Evolutionary conservation across 2,113 vertebrate genomes (phyloP), one percentile per base, ranked within the genome.

Genomic region (Microtus pennsylvanicus): DNA sequence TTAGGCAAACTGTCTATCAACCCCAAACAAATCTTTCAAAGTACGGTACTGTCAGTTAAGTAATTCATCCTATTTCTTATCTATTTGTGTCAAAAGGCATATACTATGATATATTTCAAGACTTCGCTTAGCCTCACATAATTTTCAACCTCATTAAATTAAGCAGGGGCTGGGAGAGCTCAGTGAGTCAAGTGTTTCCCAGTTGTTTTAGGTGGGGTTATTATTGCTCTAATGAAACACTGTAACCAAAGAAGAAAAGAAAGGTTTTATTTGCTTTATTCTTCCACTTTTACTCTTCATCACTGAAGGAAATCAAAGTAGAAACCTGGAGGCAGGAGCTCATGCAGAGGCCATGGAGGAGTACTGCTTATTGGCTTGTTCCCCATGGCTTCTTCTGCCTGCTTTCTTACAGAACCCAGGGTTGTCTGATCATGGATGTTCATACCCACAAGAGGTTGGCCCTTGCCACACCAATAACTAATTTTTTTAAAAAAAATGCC

Each of bases 1-100:
- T 90, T 95, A 88, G 95, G 91, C 12, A 93, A 69, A 94, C 74
- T 69, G 16, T 67, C 0, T 52, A 12, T 85, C 16, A 75, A 92
- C 82, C 21, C 12, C 63, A 47, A 74, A 52, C 4, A 47, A 33
- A 61, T 45, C 17, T 87, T 87, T 4, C 21, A 74, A 96, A 90
- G 89, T 87, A 72, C 45, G 90, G 50, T 89, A 81, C 47, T 93
- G 9, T 26, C 8, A 78, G 75, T 91, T 94, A 92, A 93, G 77
- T 87, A 69, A 95, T 91, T 85, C 28, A 90, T 47, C 0, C 17
- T 92, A 30, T 75, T 7, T 14, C 91, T 75, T 92, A 95, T 38
- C 35, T 47, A 93, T 45, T 33, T 67, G 85, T 74, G 61, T 52
- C 24, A 78, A 97, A 95, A 92, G 72, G 52, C 2, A 38, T 45